These are phyloP conservation scores for Paracentrotus lividus DNA, from an alignment of 53 echinoderm and acorn worm genomes.

Conservation along the genomic window DNA sequence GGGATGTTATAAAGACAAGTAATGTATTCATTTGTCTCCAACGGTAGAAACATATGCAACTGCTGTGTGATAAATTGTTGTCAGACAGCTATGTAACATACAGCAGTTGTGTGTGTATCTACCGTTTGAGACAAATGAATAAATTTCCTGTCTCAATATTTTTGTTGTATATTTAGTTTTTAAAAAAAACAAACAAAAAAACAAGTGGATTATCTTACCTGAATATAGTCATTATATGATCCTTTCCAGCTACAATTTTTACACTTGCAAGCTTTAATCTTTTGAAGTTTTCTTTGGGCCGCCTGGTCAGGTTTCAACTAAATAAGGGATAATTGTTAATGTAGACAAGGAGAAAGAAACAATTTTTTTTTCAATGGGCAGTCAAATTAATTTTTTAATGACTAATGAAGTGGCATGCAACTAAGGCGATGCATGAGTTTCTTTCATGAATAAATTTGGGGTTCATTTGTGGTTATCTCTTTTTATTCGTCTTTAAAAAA, in stretches of 20 bases:
- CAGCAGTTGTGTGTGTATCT: not conserved
- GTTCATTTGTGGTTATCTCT: too few relatives aligned
- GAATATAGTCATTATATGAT: constrained; percentile 29
- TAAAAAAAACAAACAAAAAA: too few relatives aligned
- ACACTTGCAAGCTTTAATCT: constrained; percentile 22
- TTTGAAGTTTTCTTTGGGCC: constrained; percentile 20
- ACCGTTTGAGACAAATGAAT: not conserved
- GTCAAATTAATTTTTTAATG: too few relatives aligned
- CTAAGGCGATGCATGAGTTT: too few relatives aligned
- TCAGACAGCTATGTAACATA: not conserved
- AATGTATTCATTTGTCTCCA: not conserved
- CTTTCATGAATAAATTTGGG: too few relatives aligned
- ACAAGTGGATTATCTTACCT: constrained; percentile 51
- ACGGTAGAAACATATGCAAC: not conserved
- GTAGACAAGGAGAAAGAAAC: not conserved
- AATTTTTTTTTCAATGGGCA: too few relatives aligned
- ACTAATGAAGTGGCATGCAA: too few relatives aligned
- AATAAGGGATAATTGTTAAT: not conserved
- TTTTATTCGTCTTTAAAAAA: too few relatives aligned
- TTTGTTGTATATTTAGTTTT: not conserved
- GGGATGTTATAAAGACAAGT: too few relatives aligned
- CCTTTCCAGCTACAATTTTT: constrained; percentile 54
- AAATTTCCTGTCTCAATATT: not conserved
- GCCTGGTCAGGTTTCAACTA: constrained; percentile 39
- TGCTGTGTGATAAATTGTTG: not conserved